A percentile compares a stretch with the other conserved stretches of the same genome.
Conservation (phyloP, 2,888 invertebrate species). For the Fragum whitleyi region DNA sequence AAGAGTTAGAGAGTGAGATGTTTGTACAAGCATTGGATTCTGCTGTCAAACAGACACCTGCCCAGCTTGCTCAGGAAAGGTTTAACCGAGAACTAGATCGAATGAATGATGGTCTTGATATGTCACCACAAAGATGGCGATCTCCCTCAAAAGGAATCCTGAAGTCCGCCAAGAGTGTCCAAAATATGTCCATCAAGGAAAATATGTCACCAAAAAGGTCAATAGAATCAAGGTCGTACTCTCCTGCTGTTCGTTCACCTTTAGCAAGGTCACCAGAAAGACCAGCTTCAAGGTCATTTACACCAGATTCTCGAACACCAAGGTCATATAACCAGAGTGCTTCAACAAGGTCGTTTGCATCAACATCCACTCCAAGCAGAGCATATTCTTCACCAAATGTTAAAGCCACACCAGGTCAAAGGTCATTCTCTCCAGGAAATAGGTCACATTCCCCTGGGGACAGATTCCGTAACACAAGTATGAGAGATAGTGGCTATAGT, state of each 20-base stretch:
- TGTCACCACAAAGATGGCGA: conserved; percentile 44
- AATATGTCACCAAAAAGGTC: conserved; percentile 55
- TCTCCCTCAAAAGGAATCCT: conserved; percentile 65
- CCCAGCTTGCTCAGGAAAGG: conserved; percentile 57
- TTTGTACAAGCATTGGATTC: conserved; percentile 69
- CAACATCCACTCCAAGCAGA: conserved; percentile 27
- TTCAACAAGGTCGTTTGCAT: conserved; percentile 33
- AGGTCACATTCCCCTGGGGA: conserved; percentile 50
- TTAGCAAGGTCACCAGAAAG: conserved; percentile 34
- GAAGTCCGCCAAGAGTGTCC: conserved; percentile 68
- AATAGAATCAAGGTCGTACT: conserved; percentile 61
- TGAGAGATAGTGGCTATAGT: conserved; percentile 63
- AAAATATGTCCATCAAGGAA: conserved; percentile 70
- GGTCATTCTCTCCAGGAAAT: conserved; percentile 60
- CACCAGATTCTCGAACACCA: conserved; percentile 41
- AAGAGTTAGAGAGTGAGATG: conserved; percentile 61
- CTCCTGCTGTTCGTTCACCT: conserved; percentile 53
- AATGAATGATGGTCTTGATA: conserved; percentile 43
- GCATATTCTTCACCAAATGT: conserved; percentile 50
- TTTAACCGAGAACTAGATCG: conserved; percentile 66
- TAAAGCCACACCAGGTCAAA: conserved; percentile 51
- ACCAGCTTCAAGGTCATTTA: conserved; percentile 43
- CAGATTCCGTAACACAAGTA: conserved; percentile 36
- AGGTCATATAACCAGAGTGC: conserved; percentile 38
- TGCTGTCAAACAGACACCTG: conserved; percentile 66